Evolutionary conservation across 92 coral and sea anemone species (phyloP).

Genomic region (Epizoanthus scotinus): DNA sequence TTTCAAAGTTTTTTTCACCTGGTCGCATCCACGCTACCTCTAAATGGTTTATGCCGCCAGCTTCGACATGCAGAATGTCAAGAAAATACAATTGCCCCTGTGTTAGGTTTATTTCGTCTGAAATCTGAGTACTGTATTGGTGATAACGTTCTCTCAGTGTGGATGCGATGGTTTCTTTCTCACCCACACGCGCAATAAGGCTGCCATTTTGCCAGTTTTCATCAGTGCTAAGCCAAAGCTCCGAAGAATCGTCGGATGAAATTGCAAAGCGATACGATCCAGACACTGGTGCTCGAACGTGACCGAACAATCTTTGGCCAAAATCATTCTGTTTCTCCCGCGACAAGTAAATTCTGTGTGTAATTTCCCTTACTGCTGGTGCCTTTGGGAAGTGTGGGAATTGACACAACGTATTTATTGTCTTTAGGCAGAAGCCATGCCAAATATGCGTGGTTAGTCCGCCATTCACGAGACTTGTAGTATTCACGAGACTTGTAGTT

Average conservation of each 20-base stretch:
- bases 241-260: slow-evolving; percentile 16
- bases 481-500: background rate
- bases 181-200: slow-evolving; percentile 29
- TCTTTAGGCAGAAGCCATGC: slow-evolving; percentile 6
- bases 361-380: slow-evolving; percentile 2
- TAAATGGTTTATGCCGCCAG: slow-evolving; percentile 4
- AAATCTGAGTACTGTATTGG: background rate
- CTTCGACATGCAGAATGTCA: slow-evolving; percentile 24
- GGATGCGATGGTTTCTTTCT: background rate
- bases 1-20: background rate
- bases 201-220: background rate
- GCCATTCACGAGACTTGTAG: background rate
- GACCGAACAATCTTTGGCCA: slow-evolving; percentile 26
- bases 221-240: slow-evolving; percentile 6
- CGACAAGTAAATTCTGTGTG: background rate
- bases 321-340: background rate
- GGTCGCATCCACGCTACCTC: slow-evolving; percentile 24
- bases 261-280: slow-evolving; percentile 17
- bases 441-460: slow-evolving; percentile 22
- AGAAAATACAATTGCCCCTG: slow-evolving; percentile 1
- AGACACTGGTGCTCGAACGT: slow-evolving; percentile 17
- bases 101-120: slow-evolving; percentile 1
- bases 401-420: slow-evolving; percentile 3
- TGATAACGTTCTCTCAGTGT: background rate
- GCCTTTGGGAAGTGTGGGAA: slow-evolving; percentile 1